phyloP scores from a whole-genome alignment of 1,140 invertebrate species.

The Dendrolimus kikuchii region DNA sequence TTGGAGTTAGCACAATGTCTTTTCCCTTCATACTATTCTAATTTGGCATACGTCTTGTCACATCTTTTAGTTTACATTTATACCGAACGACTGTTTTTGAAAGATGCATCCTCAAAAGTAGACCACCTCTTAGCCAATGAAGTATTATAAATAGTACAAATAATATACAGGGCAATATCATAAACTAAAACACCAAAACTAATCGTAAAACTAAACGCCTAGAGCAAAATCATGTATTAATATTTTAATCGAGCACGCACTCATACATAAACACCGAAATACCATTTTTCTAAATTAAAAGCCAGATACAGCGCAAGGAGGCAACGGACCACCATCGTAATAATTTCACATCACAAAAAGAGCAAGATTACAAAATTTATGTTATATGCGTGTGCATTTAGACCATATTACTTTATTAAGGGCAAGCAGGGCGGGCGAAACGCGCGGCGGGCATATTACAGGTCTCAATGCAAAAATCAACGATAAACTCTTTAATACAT shows the following conservation, averaged over 20 bases:
- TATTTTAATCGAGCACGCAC: constrained; percentile 31
- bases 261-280: constrained; percentile 31
- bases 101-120: no score
- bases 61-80: no score
- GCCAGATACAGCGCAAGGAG: constrained; percentile 41
- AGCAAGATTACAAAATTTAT: constrained; percentile 62
- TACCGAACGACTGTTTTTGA: no score
- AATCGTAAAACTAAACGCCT: constrained; percentile 41
- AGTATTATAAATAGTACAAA: no score
- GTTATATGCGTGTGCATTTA: constrained; percentile 66
- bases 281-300: constrained; percentile 63
- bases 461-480: constrained; percentile 36
- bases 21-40: no score
- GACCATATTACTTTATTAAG: constrained; percentile 70
- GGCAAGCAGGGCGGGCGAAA: constrained; percentile 51
- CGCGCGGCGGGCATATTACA: constrained; percentile 35
- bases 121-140: no score
- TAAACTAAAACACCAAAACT: constrained; percentile 17
- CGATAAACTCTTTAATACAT: constrained; percentile 61
- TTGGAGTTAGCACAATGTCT: no score
- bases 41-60: no score
- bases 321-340: constrained; percentile 54
- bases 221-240: constrained; percentile 51
- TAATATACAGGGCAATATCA: no score
- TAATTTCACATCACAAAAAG: constrained; percentile 63